phyloP scores from a whole-genome alignment of 2,797 vertebrate species.

The Urosaurus nigricauda region DNA sequence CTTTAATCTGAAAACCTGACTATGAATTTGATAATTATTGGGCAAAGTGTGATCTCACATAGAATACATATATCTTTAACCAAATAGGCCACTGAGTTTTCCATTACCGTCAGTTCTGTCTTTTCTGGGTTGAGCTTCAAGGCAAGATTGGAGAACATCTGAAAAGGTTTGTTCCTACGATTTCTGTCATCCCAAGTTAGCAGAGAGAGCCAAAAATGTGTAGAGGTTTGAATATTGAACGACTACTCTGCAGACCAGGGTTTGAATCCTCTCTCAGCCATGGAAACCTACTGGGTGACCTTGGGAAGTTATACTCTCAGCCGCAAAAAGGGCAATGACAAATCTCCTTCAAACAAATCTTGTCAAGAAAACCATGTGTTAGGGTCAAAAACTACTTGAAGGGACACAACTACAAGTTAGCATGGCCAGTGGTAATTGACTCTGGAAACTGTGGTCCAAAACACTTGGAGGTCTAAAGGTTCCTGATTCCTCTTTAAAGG shows the following conservation, averaged over 20 bases:
- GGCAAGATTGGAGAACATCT: background rate
- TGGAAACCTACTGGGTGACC: too few species aligned
- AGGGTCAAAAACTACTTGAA: too few species aligned
- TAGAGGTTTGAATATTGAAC: too few species aligned
- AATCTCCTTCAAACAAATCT: too few species aligned
- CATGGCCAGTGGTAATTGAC: background rate
- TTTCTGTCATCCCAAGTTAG: background rate
- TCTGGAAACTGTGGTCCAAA: background rate
- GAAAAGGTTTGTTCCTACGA: background rate
- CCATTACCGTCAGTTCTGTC: background rate
- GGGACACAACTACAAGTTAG: background rate
- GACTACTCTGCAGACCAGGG: too few species aligned
- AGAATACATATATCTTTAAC: background rate
- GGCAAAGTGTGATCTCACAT: background rate
- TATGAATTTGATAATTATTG: conserved; percentile 1
- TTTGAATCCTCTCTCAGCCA: too few species aligned
- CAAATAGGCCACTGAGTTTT: too few species aligned
- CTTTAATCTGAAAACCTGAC: background rate
- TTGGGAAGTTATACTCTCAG: too few species aligned
- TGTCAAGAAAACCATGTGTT: too few species aligned
- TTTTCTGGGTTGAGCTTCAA: background rate
- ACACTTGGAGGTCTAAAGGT: background rate
- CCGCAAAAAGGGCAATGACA: too few species aligned
- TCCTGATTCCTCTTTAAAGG: too few species aligned
- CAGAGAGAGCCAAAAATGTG: too few species aligned